Evolutionary conservation across 2,888 invertebrate species (phyloP), one percentile per base, ranked within the genome.

Genomic region (Auanema sp.): DNA sequence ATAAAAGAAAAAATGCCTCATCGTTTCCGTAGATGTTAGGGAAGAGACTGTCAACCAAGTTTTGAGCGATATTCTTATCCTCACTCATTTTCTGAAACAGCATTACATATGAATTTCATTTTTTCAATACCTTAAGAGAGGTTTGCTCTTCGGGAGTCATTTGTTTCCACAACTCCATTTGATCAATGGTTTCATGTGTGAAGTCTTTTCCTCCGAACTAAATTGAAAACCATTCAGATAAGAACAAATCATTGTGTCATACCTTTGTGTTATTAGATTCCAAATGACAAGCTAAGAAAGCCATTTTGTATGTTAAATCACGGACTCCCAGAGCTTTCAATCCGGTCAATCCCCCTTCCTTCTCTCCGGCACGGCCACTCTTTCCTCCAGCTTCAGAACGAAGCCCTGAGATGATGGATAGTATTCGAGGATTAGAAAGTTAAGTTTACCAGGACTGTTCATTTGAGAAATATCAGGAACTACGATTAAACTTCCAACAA

Each of bases 401-500:
- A 0, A 92, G 90, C 2, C 93, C 86, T 85, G 63, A 1, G n/a
- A n/a, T n/a, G n/a, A n/a, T n/a, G n/a, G n/a, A n/a, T n/a, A n/a
- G n/a, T n/a, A n/a, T n/a, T n/a, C n/a, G n/a, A n/a, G n/a, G n/a
- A n/a, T n/a, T n/a, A n/a, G n/a, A n/a, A n/a, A n/a, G n/a, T n/a
- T n/a, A n/a, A n/a, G 42, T 18, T 65, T 53, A 85, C 87, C 95
- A 0, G 96, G 92, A 71, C 91, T 84, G 6, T 92, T 89, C 50
- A 98, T 84, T 0, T 90, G 90, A 0, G 91, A 90, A 0, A 98
- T 92, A 86, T 99, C 97, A 0, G 98, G 98, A 0, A 99, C 92
- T 1, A 96, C 97, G 81, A 99, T 95, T 16, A 98, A 87, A 0
- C 95, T 92, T 16, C 96, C 96, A 0, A 92, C 93, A 84, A 96